Base-by-base conservation (phyloP, 2,113 vertebrate species). In the Pygoscelis adeliae region DNA sequence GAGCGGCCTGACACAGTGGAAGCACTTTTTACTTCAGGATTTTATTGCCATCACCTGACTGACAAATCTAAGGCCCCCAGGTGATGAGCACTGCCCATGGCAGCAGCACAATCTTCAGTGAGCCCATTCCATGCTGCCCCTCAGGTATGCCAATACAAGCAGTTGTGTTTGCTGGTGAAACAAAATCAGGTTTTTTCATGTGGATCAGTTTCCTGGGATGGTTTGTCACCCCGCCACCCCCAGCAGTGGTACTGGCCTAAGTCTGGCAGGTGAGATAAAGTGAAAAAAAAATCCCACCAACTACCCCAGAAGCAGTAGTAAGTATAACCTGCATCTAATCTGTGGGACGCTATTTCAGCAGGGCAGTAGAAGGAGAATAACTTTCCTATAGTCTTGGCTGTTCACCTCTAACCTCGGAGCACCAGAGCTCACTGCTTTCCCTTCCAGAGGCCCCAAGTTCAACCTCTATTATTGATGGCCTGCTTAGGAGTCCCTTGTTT, bases 31-130 rank as follows among this genome's bases (percentile, higher is more conserved):
- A 44, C 27, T 78, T 84, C 49, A 53, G 36, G 30, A 94, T 87
- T 91, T 91, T 76, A 70, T 44, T 89, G 74, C 53, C 16, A 36
- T 15, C 42, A 26, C 42, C 49, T 55, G 56, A 50, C 50, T 91
- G 87, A 65, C 14, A 74, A 72, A 82, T 59, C 61, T 50, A 49
- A 72, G n/a, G 42, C 7, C 55, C n/a, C 17, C 21, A 32, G 36
- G 55, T 0, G 2, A 69, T 3, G 16, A 66, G n/a, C 49, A 12
- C 11, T 26, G 25, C 18, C 13, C 1, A 2, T 16, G 34, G 38
- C 46, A 87, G 67, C 87, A 88, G 73, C 58, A 18, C 44, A 69
- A 27, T 21, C 65, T 70, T 49, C n/a, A 66, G 58, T 0, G 3
- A n/a, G 44, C 36, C 53, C 25, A 4, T 65, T 65, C 61, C n/a